These are phyloP conservation scores for Pristionchus mayeri DNA, from an alignment of 2,888 invertebrate species.

Conservation along the genomic window DNA sequence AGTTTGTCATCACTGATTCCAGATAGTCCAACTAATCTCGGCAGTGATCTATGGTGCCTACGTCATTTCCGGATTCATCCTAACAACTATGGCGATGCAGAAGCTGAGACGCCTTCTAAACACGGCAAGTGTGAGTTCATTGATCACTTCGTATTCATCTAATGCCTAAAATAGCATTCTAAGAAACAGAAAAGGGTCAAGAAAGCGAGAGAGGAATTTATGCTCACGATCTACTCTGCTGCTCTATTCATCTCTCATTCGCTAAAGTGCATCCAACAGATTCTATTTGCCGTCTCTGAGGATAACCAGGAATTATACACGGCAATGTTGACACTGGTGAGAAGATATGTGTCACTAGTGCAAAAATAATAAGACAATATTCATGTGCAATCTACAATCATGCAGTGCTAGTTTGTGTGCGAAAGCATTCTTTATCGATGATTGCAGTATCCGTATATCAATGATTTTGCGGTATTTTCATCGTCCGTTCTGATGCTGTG, in stretches of 20 bases:
- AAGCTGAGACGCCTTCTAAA: not conserved
- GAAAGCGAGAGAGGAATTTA: not conserved
- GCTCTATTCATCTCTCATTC: not conserved
- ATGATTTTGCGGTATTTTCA: not conserved
- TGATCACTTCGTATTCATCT: no score
- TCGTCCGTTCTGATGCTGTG: not conserved
- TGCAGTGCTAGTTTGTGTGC: no score
- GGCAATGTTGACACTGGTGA: not conserved
- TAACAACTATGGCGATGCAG: not conserved
- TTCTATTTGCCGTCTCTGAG: not conserved
- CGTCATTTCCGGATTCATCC: not conserved
- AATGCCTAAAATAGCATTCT: no score
- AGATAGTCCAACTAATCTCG: not conserved
- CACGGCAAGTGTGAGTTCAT: no score
- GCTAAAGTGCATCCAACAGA: not conserved
- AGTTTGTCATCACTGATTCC: not conserved
- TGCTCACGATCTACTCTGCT: not conserved
- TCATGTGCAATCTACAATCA: no score
- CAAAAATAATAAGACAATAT: no score
- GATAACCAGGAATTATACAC: not conserved
- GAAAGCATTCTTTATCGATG: no score
- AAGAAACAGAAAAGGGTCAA: not conserved
- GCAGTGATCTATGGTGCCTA: not conserved
- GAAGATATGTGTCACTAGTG: no score
- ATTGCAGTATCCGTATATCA: slow-evolving; percentile 38